phyloP scores from a whole-genome alignment of 2,797 vertebrate genomes.

The Chelon labrosus region DNA sequence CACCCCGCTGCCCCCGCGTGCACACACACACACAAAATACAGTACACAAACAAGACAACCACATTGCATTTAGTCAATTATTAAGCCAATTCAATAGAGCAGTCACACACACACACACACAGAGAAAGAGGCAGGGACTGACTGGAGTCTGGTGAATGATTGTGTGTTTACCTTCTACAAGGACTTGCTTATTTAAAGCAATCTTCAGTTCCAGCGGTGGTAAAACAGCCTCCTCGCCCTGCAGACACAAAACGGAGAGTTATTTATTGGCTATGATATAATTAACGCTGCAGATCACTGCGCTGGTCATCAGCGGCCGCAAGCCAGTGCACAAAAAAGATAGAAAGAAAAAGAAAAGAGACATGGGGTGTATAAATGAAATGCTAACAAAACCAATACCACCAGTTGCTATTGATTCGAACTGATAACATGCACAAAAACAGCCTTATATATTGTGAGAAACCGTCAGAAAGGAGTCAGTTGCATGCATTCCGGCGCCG shows the following conservation, averaged over 20 bases:
- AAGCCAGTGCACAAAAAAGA: constrained; percentile 57
- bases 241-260: constrained; percentile 81
- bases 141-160: constrained; percentile 71
- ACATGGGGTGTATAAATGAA: constrained; percentile 27
- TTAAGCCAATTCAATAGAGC: constrained; percentile 72
- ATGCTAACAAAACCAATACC: constrained; percentile 21
- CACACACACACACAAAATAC: constrained; percentile 45
- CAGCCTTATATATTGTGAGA: constrained; percentile 26
- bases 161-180: constrained; percentile 91
- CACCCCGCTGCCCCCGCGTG: background rate
- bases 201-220: constrained; percentile 90
- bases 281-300: constrained; percentile 59
- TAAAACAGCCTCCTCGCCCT: constrained; percentile 91
- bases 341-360: constrained; percentile 7
- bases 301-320: constrained; percentile 55
- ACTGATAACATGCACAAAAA: constrained; percentile 18
- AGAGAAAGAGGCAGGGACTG: background rate
- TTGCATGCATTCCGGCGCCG: constrained; percentile 39
- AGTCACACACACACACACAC: constrained; percentile 45
- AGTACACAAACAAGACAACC: constrained; percentile 68
- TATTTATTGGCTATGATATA: constrained; percentile 76
- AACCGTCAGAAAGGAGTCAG: constrained; percentile 42
- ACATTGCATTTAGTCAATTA: constrained; percentile 71
- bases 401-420: constrained; percentile 46
- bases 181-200: constrained; percentile 91